A percentile compares a stretch with the other conserved stretches of the same genome.
These are phyloP conservation scores for Lepidonotus clava DNA, from an alignment of 2,888 invertebrate species.

Conservation along the genomic window DNA sequence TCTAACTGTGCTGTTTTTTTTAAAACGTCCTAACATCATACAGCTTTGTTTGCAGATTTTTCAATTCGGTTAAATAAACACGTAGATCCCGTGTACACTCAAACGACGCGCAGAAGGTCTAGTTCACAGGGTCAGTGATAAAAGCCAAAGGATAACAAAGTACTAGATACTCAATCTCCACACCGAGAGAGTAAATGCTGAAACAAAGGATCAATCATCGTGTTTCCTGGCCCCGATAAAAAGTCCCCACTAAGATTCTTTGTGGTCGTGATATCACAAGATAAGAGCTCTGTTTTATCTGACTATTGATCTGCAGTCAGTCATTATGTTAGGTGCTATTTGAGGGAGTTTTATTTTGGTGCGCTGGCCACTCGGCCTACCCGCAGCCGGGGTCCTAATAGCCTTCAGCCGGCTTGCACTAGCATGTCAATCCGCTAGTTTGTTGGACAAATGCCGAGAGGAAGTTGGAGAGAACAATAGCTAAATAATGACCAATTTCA, in stretches of 20 bases:
- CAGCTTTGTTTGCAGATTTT: too few relatives aligned
- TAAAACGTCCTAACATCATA: too few relatives aligned
- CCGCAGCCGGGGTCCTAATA: not conserved
- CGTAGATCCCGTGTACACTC: too few relatives aligned
- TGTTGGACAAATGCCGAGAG: not conserved
- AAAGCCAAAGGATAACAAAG: too few relatives aligned
- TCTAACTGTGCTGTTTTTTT: too few relatives aligned
- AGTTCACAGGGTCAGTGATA: too few relatives aligned
- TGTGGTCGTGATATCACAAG: slow-evolving; percentile 19
- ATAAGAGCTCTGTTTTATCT: not conserved
- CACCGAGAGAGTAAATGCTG: not conserved
- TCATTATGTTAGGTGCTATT: not conserved
- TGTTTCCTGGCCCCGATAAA: not conserved
- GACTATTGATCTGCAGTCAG: not conserved
- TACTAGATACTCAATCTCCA: not conserved
- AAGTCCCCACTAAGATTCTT: slow-evolving; percentile 23
- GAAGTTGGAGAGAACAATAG: not conserved
- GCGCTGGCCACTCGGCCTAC: not conserved
- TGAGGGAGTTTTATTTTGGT: not conserved
- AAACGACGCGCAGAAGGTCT: too few relatives aligned
- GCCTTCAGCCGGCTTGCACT: not conserved
- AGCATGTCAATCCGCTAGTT: not conserved
- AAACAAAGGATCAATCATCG: slow-evolving; percentile 21
- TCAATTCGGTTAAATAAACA: too few relatives aligned
- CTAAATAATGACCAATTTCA: not conserved